Evolutionary conservation across 2,113 vertebrate species (phyloP).

Genomic region (Ranitomeya variabilis): DNA sequence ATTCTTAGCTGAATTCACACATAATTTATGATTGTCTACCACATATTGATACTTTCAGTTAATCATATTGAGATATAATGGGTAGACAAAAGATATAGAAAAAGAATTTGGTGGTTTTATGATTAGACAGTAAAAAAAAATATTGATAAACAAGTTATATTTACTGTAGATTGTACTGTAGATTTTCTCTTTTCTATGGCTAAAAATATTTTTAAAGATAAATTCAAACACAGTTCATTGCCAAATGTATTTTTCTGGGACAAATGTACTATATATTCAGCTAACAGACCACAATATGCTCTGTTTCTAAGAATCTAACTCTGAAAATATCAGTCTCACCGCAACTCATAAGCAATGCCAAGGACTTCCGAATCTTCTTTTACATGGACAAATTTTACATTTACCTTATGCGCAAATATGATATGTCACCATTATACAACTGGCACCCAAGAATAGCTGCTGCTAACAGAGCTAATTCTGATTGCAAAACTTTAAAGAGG

Average conservation of each 20-base stretch:
- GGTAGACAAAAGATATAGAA: background rate
- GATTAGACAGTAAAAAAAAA: background rate
- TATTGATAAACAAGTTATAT: background rate
- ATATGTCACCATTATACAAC: no score
- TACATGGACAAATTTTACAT: no score
- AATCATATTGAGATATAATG: constrained; percentile 6
- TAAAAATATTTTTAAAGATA: background rate
- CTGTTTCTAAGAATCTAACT: background rate
- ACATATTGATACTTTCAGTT: constrained; percentile 2
- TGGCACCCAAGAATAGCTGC: no score
- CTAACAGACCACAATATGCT: background rate
- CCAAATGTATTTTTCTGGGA: no score
- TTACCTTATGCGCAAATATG: no score
- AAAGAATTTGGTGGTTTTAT: background rate
- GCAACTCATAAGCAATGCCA: no score
- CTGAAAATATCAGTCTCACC: no score
- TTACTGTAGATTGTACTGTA: no score
- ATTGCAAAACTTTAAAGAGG: no score
- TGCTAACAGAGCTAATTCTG: no score
- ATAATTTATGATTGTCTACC: constrained; percentile 16
- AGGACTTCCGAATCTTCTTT: no score
- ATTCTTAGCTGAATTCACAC: background rate
- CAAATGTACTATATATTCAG: background rate
- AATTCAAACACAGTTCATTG: background rate
- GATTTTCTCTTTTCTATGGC: background rate